Percentiles rank a stretch among this genome's conserved stretches.
These are phyloP conservation scores for Pangasius mekongensis DNA, from an alignment of 2,797 vertebrate species.

Conservation along the genomic window DNA sequence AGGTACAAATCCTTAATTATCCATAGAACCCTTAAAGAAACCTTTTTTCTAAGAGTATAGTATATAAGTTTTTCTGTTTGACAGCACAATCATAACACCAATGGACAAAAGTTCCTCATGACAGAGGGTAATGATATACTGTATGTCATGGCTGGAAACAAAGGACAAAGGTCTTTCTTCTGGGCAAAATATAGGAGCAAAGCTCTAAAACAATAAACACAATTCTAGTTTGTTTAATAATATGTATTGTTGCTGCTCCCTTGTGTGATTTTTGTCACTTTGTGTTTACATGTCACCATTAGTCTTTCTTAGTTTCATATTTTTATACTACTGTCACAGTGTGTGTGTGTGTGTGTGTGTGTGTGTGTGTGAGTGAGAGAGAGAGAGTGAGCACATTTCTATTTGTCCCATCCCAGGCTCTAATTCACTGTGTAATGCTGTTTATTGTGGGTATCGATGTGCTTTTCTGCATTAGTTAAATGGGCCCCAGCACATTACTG, in stretches of 20 bases:
- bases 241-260: not conserved
- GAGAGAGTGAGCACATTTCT: constrained; percentile 17
- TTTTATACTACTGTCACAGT: not conserved
- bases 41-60: not conserved
- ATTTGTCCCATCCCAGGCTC: constrained; percentile 52
- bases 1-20: not conserved
- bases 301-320: not conserved
- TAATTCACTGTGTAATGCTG: constrained; percentile 68
- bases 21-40: not conserved
- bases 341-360: not conserved
- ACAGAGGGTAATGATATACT: not conserved
- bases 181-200: not conserved
- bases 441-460: constrained; percentile 73
- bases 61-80: not conserved
- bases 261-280: not conserved
- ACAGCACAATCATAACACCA: not conserved
- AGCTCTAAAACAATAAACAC: not conserved
- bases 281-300: not conserved
- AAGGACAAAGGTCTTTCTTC: not conserved
- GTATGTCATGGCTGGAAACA: not conserved
- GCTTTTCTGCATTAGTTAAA: constrained; percentile 79
- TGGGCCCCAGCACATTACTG: constrained; percentile 83
- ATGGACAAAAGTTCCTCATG: not conserved
- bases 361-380: not conserved
- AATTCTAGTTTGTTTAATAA: not conserved